phyloP scores from a whole-genome alignment of 2,888 invertebrate species.

The Syrphus vitripennis region DNA sequence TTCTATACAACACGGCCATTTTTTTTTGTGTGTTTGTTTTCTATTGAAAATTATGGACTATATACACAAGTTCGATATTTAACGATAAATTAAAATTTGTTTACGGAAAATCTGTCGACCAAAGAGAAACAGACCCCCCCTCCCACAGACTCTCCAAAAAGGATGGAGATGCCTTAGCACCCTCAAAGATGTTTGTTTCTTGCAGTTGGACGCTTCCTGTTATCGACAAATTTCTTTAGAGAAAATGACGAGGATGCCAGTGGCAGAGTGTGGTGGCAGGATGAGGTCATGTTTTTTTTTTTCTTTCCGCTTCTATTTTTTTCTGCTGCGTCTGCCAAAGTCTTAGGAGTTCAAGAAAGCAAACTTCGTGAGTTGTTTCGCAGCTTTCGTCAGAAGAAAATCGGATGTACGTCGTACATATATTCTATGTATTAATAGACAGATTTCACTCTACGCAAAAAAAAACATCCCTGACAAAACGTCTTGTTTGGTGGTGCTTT shows the following conservation, averaged over 20 bases:
- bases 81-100: conserved; percentile 70
- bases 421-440: neutral
- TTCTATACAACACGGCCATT: neutral
- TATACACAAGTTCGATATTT: conserved; percentile 64
- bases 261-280: conserved; percentile 39
- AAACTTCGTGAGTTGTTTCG: conserved; percentile 55
- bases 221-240: conserved; percentile 65
- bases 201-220: conserved; percentile 68
- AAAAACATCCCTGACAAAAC: conserved; percentile 37
- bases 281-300: conserved; percentile 52
- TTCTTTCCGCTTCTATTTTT: neutral
- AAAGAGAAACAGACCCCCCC: neutral
- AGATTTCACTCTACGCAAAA: neutral
- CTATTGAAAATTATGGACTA: conserved; percentile 62
- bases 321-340: neutral
- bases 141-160: neutral
- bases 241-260: conserved; percentile 37
- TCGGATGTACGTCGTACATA: neutral
- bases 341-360: conserved; percentile 41
- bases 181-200: conserved; percentile 61
- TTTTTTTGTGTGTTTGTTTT: neutral
- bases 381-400: neutral
- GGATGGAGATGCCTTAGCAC: neutral
- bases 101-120: conserved; percentile 59
- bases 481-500: conserved; percentile 32